Evolutionary conservation across 2,888 invertebrate species (phyloP), one percentile per base, ranked within the genome.

Genomic region (Hipparchia semele): DNA sequence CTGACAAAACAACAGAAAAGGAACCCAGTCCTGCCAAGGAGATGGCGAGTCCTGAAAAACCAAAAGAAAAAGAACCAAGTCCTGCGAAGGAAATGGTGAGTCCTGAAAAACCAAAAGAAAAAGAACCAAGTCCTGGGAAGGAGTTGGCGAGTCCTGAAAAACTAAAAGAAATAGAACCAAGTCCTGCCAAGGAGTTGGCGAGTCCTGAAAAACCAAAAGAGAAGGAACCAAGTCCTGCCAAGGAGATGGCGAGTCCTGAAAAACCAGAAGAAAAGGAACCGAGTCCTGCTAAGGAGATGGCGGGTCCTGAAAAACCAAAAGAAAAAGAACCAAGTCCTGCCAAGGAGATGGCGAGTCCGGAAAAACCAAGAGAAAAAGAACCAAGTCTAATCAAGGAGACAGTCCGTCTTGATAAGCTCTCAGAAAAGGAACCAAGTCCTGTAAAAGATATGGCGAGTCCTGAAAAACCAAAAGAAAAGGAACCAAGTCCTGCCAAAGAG

Each of bases 71-170:
- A 23, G 23, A 23, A 23, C 23, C 23, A 23, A 23, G 23, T 23
- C 23, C 23, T 0, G 0, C 23, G 0, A 23, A 46, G 46, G 6
- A 6, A 1, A 46, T 46, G 46, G 23, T 1, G 6, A 46, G 46
- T 6, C 46, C 10, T 8, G 70, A 61, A 1, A 56, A 70, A 13
- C 65, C 10, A 2, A 65, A 68, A 0, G 71, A 78, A 0, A 78
- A 79, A 45, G 72, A 51, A 45, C 67, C 73, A 0, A 79, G 71
- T n/a, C 75, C 71, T 6, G 53, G 58, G 6, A 46, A 70, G 62
- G 73, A 77, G 10, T 33, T 51, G 13, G 23, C 56, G 0, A 76
- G 70, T 45, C 73, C 72, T 7, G 54, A 49, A 1, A 60, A 65
- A 12, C 59, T 46, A 0, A 8, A 1, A 0, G 46, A 59, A 12